These are phyloP conservation scores for Cryptosula pallasiana DNA, from an alignment of 2,888 invertebrate species.

Conservation along the genomic window DNA sequence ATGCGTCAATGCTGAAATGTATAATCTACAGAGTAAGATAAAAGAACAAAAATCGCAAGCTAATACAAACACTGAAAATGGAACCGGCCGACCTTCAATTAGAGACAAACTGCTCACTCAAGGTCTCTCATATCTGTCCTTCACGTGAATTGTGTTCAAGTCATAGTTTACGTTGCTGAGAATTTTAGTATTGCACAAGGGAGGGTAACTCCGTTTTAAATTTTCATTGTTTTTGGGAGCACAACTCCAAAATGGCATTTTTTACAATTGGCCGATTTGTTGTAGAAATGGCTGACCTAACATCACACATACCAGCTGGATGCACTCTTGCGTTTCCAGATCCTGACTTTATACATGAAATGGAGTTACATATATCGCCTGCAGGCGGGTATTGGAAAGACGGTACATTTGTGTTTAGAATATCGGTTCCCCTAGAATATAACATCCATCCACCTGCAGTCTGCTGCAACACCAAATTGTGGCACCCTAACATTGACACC, in stretches of 20 bases:
- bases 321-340: conserved; percentile 75
- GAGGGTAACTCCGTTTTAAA: too few species aligned
- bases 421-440: conserved; percentile 86
- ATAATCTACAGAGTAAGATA: conserved; percentile 26
- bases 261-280: too few species aligned
- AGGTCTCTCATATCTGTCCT: too few species aligned
- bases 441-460: conserved; percentile 92
- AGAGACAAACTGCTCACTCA: conserved; percentile 21
- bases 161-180: too few species aligned
- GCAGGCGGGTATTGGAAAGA: conserved; percentile 84
- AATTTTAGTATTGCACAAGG: too few species aligned
- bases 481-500: conserved; percentile 94
- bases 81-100: conserved; percentile 7
- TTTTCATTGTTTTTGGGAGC: too few species aligned
- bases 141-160: too few species aligned
- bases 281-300: conserved; percentile 71
- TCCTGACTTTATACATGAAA: conserved; percentile 75
- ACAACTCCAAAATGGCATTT: too few species aligned
- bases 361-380: conserved; percentile 70
- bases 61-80: not conserved
- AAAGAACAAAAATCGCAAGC: conserved; percentile 17
- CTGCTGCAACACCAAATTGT: conserved; percentile 81
- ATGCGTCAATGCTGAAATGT: too few species aligned
- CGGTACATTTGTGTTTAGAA: conserved; percentile 78
- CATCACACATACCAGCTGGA: conserved; percentile 72